Evolutionary conservation across 2,113 vertebrate genomes (phyloP).

Genomic region (Otolemur garnettii): DNA sequence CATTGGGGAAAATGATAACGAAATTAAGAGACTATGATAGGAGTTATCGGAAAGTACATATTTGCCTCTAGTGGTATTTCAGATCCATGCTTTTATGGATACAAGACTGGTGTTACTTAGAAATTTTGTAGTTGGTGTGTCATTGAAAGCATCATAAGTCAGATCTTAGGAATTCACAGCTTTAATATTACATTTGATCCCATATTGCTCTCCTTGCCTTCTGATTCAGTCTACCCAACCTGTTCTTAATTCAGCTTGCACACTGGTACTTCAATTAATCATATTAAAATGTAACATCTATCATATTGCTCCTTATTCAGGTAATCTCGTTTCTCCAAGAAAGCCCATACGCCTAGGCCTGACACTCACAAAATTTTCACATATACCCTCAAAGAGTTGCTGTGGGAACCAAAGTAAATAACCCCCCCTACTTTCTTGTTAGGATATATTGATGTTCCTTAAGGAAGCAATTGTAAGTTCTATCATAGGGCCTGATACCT

Average conservation of each 20-base stretch:
- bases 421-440: not conserved
- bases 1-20: not conserved
- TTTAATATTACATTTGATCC: not conserved
- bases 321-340: conserved; percentile 6
- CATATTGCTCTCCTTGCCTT: conserved; percentile 25
- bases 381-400: not conserved
- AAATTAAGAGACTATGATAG: not conserved
- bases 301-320: not conserved
- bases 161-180: conserved; percentile 11
- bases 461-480: not conserved
- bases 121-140: not conserved
- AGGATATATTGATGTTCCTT: not conserved
- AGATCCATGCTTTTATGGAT: not conserved
- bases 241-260: not conserved
- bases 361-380: not conserved
- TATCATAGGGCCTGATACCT: not conserved
- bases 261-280: conserved; percentile 27
- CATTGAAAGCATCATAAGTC: conserved; percentile 23
- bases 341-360: not conserved
- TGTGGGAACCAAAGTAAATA: not conserved
- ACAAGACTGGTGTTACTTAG: not conserved
- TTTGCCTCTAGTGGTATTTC: not conserved
- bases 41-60: not conserved
- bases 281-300: not conserved
- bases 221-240: not conserved